Evolutionary conservation across 92 coral and sea anemone species (phyloP), one percentile per base, ranked within the genome.

Genomic region (Epizoanthus rinbou): DNA sequence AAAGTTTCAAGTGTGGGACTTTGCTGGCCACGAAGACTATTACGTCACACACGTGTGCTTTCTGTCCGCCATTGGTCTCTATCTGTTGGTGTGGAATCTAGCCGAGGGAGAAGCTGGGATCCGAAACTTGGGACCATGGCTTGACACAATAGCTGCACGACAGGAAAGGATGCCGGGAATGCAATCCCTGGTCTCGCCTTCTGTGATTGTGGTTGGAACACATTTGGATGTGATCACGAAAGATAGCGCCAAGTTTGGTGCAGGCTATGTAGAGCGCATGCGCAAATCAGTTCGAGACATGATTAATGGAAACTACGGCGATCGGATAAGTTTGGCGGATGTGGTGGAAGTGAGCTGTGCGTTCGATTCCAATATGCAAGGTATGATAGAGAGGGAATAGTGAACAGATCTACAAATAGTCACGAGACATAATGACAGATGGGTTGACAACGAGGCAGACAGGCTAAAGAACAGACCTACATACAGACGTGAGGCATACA

Each of bases 1-100:
- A 73, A 82, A 10, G 6, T 91, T 91, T 74, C 89, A 89, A 71
- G 95, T 91, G 15, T 91, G 92, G 95, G 95, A 91, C 70, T 91
- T 91, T 74, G 95, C 91, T 0, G 95, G 95, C 65, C 95, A 91
- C 28, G 92, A 91, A 69, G 95, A 89, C 35, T 91, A 89, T 63
- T 89, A 91, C 87, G 80, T 84, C n/a, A 91, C 91, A 39, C 95
- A 91, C 76, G 79, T 86, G 86, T 91, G 95, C 57, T 91, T 91
- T 56, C 37, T 91, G 67, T 89, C 95, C 3, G 69, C 93, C 23
- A 75, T 89, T 80, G 86, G 88, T 17, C 86, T 91, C 33, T 91
- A 86, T 58, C 72, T 91, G 9, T 84, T 89, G 84, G 95, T 91
- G 50, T 91, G 95, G 95, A 79, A 90, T 66, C 86, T 91, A n/a